Base-by-base conservation (phyloP, 2,888 invertebrate species). In the Cephalotes varians region DNA sequence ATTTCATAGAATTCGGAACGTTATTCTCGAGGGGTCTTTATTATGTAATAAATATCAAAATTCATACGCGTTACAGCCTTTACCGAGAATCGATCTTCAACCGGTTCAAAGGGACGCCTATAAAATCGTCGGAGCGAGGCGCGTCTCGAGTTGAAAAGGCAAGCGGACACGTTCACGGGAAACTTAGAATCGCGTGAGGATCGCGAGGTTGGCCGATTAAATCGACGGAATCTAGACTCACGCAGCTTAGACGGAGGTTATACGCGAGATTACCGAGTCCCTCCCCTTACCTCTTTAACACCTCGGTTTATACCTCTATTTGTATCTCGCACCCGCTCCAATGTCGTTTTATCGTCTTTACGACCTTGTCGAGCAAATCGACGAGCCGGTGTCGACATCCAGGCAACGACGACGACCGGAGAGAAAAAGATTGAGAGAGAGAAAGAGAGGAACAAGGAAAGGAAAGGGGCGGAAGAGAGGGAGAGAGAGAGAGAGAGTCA, bases 31-130 rank as follows among this genome's bases (percentile, higher is more conserved):
- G 56, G 62, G 58, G 69, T 28, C 86, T 90, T 90, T 87, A 90
- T 90, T 88, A 84, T 87, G 84, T 85, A 87, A 90, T 90, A 90
- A 90, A 90, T 87, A 90, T 90, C 86, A 85, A 90, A 90, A 90
- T 90, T 88, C 89, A 64, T 90, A 88, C 84, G 89, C 76, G 84
- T 89, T 85, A 88, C 86, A 65, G 76, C 83, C 86, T 86, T 84
- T 90, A 89, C 90, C 86, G 84, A 86, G 90, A 90, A 90, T 90
- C 89, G 86, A 88, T 89, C 89, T 89, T 85, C 85, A 80, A 69
- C 73, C 87, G 83, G 85, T 82, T 83, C 54, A 86, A 89, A 89
- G 89, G 87, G 90, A 85, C 89, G 89, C 86, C 89, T 88, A 89
- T 90, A 89, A 90, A 90, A 89, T 25, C 44, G 84, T 81, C 84